These are phyloP conservation scores for Bombus sibiricus DNA, from an alignment of 1,140 invertebrate species.

Conservation along the genomic window DNA sequence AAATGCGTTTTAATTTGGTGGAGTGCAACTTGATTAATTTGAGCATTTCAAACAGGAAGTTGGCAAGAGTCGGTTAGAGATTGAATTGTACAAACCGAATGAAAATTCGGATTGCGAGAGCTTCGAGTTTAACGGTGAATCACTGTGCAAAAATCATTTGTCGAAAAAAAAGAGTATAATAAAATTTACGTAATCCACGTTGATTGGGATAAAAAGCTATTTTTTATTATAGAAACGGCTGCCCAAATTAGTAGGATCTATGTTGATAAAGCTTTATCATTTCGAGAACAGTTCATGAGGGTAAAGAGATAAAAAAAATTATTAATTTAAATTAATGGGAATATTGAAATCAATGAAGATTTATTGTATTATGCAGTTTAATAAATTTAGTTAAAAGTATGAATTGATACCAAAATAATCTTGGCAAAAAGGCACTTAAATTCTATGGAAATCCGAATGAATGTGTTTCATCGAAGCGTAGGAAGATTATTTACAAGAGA, in stretches of 20 bases:
- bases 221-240: neutral
- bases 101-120: neutral
- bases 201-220: neutral
- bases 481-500: no score
- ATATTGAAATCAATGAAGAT: neutral
- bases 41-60: neutral
- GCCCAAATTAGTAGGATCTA: neutral
- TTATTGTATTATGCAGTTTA: neutral
- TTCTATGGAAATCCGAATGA: neutral
- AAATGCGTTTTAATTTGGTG: neutral
- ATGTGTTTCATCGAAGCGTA: no score
- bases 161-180: neutral
- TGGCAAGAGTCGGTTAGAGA: no score
- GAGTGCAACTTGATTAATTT: neutral
- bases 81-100: neutral
- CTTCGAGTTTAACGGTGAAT: neutral
- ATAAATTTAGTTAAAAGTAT: neutral
- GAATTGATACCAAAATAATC: neutral
- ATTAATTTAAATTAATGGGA: neutral
- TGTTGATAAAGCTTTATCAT: neutral
- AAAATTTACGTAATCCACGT: neutral
- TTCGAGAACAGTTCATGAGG: no score
- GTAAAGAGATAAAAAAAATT: neutral
- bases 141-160: neutral
- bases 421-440: neutral